A percentile compares a stretch with the other conserved stretches of the same genome.
phyloP scores from a whole-genome alignment of 1,140 invertebrate species.

The Doryteuthis pealeii region DNA sequence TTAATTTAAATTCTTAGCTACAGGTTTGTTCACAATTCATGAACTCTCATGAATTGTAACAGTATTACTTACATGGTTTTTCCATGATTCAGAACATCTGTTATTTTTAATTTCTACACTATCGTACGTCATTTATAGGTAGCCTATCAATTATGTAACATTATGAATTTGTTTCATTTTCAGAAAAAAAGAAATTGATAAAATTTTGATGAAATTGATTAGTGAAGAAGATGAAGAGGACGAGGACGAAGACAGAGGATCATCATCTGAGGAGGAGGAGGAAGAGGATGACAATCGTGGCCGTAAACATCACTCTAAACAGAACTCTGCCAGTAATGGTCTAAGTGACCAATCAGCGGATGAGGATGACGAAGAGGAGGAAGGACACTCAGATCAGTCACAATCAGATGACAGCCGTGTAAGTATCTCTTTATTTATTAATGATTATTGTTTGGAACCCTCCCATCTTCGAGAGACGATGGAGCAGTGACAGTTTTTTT shows the following conservation, averaged over 20 bases:
- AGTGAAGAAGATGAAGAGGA: not conserved
- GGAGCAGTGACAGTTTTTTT: too few species aligned
- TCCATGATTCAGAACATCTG: too few species aligned
- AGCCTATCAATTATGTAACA: too few species aligned
- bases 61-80: too few species aligned
- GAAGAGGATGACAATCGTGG: not conserved
- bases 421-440: not conserved
- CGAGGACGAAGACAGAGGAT: not conserved
- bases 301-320: not conserved
- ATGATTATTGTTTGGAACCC: too few species aligned
- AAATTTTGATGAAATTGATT: constrained; percentile 6
- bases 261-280: constrained; percentile 3
- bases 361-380: not conserved
- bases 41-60: too few species aligned
- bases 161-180: constrained; percentile 11
- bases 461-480: too few species aligned
- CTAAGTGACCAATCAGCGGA: constrained; percentile 4
- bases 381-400: not conserved
- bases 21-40: too few species aligned
- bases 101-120: too few species aligned
- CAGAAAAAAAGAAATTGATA: constrained; percentile 9
- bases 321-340: not conserved
- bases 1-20: too few species aligned
- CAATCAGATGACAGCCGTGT: not conserved
- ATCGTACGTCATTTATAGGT: too few species aligned